A percentile compares a stretch with the other conserved stretches of the same genome.
These are phyloP conservation scores for Pogonocherus hispidulus DNA, from an alignment of 2,888 invertebrate species.

Conservation along the genomic window DNA sequence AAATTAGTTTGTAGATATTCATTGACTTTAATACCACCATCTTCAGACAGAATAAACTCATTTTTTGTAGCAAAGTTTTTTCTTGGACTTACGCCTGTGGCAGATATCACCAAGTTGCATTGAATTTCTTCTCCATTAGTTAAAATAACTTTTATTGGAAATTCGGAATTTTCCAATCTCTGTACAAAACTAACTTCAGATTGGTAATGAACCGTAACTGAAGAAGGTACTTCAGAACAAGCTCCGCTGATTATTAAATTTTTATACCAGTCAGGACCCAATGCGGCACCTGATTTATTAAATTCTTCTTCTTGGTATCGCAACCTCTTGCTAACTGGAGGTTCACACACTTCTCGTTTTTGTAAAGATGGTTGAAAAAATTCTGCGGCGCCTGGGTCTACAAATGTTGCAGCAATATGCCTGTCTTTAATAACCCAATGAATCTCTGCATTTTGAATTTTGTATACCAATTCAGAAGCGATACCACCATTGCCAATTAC, in stretches of 20 bases:
- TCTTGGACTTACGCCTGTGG: slow-evolving; percentile 91
- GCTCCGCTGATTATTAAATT: slow-evolving; percentile 75
- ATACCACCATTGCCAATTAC: slow-evolving; percentile 99
- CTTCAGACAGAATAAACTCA: slow-evolving; percentile 72
- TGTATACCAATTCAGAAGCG: slow-evolving; percentile 95
- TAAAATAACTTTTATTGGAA: slow-evolving; percentile 81
- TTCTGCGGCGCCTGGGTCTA: slow-evolving; percentile 95
- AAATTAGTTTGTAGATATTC: slow-evolving; percentile 87
- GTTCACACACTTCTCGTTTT: slow-evolving; percentile 46
- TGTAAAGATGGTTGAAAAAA: slow-evolving; percentile 81
- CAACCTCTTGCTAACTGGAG: slow-evolving; percentile 71
- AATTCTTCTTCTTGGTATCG: slow-evolving; percentile 76
- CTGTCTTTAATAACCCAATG: slow-evolving; percentile 95
- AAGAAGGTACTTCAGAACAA: slow-evolving; percentile 59
- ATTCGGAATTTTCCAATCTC: slow-evolving; percentile 68
- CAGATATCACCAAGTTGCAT: slow-evolving; percentile 95
- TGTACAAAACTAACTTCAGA: slow-evolving; percentile 71
- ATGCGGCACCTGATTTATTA: slow-evolving; percentile 83
- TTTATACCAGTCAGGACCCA: slow-evolving; percentile 97
- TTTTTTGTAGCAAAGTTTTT: slow-evolving; percentile 73
- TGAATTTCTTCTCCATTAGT: slow-evolving; percentile 79
- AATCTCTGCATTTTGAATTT: slow-evolving; percentile 86
- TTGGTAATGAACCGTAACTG: slow-evolving; percentile 75
- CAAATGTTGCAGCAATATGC: slow-evolving; percentile 93
- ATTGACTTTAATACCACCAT: slow-evolving; percentile 90